Evolutionary conservation across 2,888 invertebrate species (phyloP).

Genomic region (Platynereis dumerilii): DNA sequence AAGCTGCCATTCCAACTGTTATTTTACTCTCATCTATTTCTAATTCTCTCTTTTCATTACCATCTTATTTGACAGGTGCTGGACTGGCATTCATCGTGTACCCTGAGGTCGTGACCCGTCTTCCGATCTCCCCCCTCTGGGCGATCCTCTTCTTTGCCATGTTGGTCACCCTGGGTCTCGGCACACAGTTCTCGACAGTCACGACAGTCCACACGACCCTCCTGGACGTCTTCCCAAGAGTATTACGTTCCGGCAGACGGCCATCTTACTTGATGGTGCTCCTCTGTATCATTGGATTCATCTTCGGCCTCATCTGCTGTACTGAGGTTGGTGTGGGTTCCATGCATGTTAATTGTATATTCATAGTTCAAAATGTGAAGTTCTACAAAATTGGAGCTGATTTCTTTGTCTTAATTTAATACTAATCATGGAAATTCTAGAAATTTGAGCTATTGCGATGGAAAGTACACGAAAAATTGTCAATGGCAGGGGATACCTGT

Average conservation of each 20-base stretch:
- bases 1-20: too few relatives aligned
- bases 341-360: too few relatives aligned
- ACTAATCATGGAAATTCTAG: too few relatives aligned
- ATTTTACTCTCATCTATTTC: too few relatives aligned
- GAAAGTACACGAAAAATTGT: too few relatives aligned
- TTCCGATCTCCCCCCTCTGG: conserved; percentile 83
- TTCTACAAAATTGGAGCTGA: too few relatives aligned
- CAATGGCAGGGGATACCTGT: too few relatives aligned
- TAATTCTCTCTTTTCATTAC: too few relatives aligned
- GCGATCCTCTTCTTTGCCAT: conserved; percentile 68
- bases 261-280: conserved; percentile 48
- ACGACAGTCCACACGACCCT: conserved; percentile 67
- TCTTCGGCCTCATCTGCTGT: conserved; percentile 57
- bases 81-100: conserved; percentile 86
- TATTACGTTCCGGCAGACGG: conserved; percentile 50
- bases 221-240: conserved; percentile 65
- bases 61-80: conserved; percentile 64
- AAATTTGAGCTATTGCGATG: too few relatives aligned
- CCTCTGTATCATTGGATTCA: conserved; percentile 55
- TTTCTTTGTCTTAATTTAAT: too few relatives aligned
- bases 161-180: conserved; percentile 52
- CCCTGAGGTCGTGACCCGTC: conserved; percentile 78
- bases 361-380: too few relatives aligned
- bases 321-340: conserved; percentile 33
- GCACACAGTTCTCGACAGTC: conserved; percentile 63